Evolutionary conservation across 2,113 vertebrate genomes (phyloP), one percentile per base, ranked within the genome.

Genomic region (Tautogolabrus adspersus): DNA sequence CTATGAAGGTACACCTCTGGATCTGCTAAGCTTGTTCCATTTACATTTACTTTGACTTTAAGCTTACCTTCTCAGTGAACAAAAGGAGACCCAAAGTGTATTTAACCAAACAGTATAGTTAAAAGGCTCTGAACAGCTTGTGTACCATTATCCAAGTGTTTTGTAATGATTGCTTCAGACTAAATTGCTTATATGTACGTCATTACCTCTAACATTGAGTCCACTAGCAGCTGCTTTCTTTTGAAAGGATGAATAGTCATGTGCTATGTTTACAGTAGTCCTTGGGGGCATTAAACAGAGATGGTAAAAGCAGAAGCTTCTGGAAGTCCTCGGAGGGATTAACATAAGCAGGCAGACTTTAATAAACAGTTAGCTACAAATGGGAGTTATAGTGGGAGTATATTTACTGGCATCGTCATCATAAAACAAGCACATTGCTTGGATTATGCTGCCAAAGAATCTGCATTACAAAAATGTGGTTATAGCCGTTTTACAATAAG

Each of bases 151-250:
- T 73, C 59, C 40, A 40, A 30, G 42, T 61, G 62, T 77, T 74
- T 81, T 44, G 23, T 26, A 62, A 70, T 74, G 64, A 58, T 81
- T 42, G 66, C 23, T 58, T 10, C n/a, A 19, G 30, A 54, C 49
- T 21, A 66, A 78, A 63, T 60, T 59, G 44, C 62, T 22, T 58
- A 66, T 54, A 46, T 67, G 52, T 57, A 54, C 61, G 70, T 62
- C 64, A 66, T 71, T 78, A 67, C 69, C 84, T 75, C 66, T 44
- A 57, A 75, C 44, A 79, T 56, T 71, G 15, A 58, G 12, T 49
- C 40, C 54, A 23, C 23, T 34, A 66, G 46, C 60, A 74, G 21
- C 42, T 83, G 51, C 58, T 81, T 81, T 70, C 66, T 73, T 79
- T 73, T 74, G 65, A 71, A 77, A 77, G 49, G 16, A 69, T 66